phyloP scores from a whole-genome alignment of 2,113 vertebrate genomes.

The Sprattus sprattus region DNA sequence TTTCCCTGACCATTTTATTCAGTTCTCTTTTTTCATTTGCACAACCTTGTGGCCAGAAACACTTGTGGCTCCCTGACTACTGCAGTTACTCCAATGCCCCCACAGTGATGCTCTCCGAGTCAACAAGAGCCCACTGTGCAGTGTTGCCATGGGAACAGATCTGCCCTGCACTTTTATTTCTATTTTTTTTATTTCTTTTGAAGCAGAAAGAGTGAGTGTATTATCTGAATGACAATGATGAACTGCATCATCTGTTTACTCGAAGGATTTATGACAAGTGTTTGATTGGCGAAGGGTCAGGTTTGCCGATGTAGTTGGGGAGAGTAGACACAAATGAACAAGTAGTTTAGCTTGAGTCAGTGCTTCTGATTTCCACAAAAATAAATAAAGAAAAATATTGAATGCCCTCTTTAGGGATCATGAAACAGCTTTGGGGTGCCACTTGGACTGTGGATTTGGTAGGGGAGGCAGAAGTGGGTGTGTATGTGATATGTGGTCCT shows the following conservation, averaged over 20 bases:
- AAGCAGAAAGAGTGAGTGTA: slow-evolving; percentile 47
- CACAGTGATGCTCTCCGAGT: slow-evolving; percentile 60
- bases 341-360: background rate
- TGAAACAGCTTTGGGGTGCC: background rate
- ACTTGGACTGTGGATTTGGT: background rate
- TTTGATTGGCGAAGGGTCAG: background rate
- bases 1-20: background rate
- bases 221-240: slow-evolving; percentile 55
- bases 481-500: too few relatives aligned
- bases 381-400: background rate
- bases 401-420: background rate
- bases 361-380: background rate
- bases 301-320: background rate
- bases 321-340: background rate
- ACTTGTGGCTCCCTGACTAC: slow-evolving; percentile 37
- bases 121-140: slow-evolving; percentile 63
- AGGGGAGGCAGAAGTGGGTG: too few relatives aligned
- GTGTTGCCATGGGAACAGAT: slow-evolving; percentile 74
- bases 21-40: background rate
- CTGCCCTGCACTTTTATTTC: slow-evolving; percentile 55
- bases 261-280: background rate
- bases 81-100: slow-evolving; percentile 59
- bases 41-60: slow-evolving; percentile 20
- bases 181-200: slow-evolving; percentile 42
- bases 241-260: slow-evolving; percentile 36